These are phyloP conservation scores for Melierax canorus DNA, from an alignment of 2,113 vertebrate genomes.

Conservation along the genomic window DNA sequence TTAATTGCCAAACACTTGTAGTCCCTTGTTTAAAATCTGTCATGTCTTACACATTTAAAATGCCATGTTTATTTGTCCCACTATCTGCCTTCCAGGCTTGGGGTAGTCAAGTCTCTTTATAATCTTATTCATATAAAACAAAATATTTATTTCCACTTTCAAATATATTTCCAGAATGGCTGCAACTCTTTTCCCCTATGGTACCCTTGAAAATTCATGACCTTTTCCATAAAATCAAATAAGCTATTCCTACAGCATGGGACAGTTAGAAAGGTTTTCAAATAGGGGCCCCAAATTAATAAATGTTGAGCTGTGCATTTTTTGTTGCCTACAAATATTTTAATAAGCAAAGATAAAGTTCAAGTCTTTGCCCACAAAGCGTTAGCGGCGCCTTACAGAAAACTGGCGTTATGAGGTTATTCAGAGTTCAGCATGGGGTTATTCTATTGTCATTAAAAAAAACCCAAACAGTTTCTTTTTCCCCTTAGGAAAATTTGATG, in stretches of 20 bases:
- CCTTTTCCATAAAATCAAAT: conserved; percentile 38
- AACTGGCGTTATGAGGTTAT: neutral
- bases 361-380: neutral
- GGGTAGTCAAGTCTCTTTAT: neutral
- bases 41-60: neutral
- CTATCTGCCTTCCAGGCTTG: neutral
- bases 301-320: conserved; percentile 13
- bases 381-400: neutral
- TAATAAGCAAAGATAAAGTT: conserved; percentile 59
- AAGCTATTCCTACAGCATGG: neutral
- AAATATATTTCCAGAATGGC: neutral
- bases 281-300: conserved; percentile 18
- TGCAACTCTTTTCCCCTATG: neutral
- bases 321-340: conserved; percentile 42
- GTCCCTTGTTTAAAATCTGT: neutral
- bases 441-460: neutral
- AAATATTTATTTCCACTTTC: conserved; percentile 1
- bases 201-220: conserved; percentile 29
- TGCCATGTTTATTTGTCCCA: neutral
- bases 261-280: neutral
- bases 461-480: neutral
- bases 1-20: neutral
- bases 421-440: neutral
- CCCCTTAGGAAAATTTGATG: neutral
- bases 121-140: neutral